Evolutionary conservation across 2,888 invertebrate genomes (phyloP).

Genomic region (Laothoe populi): DNA sequence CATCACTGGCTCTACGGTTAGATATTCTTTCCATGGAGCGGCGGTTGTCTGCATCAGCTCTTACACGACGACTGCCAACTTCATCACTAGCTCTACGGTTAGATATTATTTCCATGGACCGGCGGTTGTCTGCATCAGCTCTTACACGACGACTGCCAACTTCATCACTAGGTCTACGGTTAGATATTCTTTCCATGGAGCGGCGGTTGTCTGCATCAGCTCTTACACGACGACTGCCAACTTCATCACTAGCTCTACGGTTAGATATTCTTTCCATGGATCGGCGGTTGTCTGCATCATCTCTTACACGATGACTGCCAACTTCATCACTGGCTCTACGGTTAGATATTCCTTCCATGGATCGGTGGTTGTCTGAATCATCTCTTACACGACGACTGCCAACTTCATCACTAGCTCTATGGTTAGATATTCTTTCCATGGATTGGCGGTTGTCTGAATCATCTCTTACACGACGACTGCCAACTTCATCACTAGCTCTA

Average conservation of each 20-base stretch:
- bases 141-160: constrained; percentile 31
- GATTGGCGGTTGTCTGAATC: background rate
- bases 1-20: background rate
- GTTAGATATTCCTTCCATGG: background rate
- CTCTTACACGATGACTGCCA: background rate
- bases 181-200: background rate
- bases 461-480: background rate
- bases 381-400: constrained; percentile 11
- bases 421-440: constrained; percentile 5
- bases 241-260: background rate
- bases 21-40: no score
- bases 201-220: background rate
- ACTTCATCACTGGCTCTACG: background rate
- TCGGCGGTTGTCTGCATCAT: constrained; percentile 1
- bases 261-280: constrained; percentile 7
- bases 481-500: background rate
- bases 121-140: background rate
- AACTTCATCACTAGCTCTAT: background rate
- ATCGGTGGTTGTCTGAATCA: background rate
- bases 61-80: background rate
- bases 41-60: no score
- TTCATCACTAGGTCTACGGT: constrained; percentile 27
- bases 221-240: no score
- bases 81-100: background rate
- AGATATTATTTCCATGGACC: background rate